A percentile compares a stretch with the other conserved stretches of the same genome.
phyloP scores from a whole-genome alignment of 2,888 invertebrate genomes.

The Tetragnatha montana region DNA sequence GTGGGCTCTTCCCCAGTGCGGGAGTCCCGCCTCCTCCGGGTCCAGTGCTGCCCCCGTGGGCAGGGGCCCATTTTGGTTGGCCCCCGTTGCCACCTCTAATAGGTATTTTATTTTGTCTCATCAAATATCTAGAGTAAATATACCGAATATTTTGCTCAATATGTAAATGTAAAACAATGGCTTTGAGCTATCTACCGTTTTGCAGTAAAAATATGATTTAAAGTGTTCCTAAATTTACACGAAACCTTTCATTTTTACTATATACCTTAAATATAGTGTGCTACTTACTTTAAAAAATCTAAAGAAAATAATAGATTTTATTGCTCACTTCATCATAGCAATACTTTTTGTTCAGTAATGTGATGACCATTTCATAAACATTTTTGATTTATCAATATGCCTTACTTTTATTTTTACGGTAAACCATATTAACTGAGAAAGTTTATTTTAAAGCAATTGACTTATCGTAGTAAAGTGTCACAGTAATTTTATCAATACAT shows the following conservation, averaged over 20 bases:
- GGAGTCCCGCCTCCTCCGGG: constrained; percentile 39
- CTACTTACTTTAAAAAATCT: no score
- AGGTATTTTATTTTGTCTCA: constrained; percentile 31
- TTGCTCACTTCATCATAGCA: no score
- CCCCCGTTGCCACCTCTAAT: constrained; percentile 53
- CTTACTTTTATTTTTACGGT: no score
- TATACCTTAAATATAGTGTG: no score
- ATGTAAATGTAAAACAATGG: background rate
- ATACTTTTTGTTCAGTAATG: no score
- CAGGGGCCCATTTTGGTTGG: constrained; percentile 58
- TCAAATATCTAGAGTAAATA: background rate
- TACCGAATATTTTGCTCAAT: background rate
- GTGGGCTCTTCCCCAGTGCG: constrained; percentile 58
- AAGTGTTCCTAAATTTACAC: background rate
- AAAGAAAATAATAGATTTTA: no score
- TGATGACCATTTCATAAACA: no score
- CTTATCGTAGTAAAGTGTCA: no score
- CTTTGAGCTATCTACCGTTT: background rate
- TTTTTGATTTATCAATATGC: no score
- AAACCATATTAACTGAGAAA: no score
- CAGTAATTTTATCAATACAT: no score
- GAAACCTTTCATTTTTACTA: background rate
- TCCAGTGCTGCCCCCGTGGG: constrained; percentile 42
- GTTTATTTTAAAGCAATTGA: no score
- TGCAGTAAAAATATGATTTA: background rate